Conservation (phyloP, 2,113 vertebrate species). For the Cromileptes altivelis region DNA sequence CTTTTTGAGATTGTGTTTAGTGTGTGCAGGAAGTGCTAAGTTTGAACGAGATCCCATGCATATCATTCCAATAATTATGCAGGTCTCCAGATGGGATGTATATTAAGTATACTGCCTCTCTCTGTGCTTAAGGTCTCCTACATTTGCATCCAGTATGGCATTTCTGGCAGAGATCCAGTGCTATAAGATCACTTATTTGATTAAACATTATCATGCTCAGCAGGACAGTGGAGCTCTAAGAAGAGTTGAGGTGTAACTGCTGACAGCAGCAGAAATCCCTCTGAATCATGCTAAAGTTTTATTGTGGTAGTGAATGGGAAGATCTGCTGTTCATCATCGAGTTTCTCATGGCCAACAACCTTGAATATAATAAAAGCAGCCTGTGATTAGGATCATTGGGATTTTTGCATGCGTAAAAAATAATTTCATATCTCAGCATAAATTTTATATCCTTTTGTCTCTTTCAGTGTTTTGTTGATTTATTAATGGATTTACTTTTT, state of each 20-base stretch:
- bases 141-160: conserved; percentile 77
- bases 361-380: neutral
- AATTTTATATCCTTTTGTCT: neutral
- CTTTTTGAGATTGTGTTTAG: neutral
- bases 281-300: conserved; percentile 21
- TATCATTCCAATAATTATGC: conserved; percentile 37
- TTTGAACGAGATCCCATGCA: conserved; percentile 18
- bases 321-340: conserved; percentile 12
- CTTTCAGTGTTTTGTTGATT: conserved; percentile 28
- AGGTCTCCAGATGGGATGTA: conserved; percentile 69
- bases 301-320: conserved; percentile 14
- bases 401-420: neutral
- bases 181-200: conserved; percentile 82
- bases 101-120: conserved; percentile 67
- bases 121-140: conserved; percentile 64
- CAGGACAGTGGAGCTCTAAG: conserved; percentile 52
- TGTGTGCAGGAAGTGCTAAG: conserved; percentile 3
- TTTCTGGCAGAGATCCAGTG: conserved; percentile 74
- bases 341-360: conserved; percentile 6
- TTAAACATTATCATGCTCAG: conserved; percentile 78
- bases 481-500: conserved; percentile 14
- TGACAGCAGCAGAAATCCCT: conserved; percentile 57
- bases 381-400: neutral
- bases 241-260: conserved; percentile 56
- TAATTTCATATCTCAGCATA: neutral